Base-by-base conservation (phyloP, 2,888 invertebrate species). In the Drosophila histrio region DNA sequence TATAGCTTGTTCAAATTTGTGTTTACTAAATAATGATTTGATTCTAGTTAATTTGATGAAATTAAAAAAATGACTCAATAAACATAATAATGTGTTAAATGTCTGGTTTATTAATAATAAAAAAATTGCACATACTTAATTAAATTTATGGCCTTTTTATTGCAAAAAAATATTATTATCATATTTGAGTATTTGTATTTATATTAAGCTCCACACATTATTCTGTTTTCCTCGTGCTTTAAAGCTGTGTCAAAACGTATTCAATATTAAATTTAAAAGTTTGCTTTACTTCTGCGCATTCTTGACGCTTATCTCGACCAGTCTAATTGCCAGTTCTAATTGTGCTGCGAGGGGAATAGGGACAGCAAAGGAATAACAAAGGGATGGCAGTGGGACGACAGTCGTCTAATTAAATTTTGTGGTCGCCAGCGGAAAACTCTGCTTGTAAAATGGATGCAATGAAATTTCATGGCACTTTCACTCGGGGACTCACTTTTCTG, bases 401-500 rank as follows among this genome's bases (percentile, higher is more conserved):
- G 21, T n/a, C 8, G 22, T 56, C 67, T 73, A 73, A 71, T 79
- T 76, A 82, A 88, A 83, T 86, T 80, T 65, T 69, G 85, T 77
- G 77, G 68, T 60, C 66, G 58, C 43, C 57, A 70, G 57, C 43
- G 46, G 54, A 43, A 53, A 24, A 21, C 17, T 22, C 43, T 44
- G 54, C 26, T 17, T 75, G 46, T 49, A 64, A 77, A 72, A 57
- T 60, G 50, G 24, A 30, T 43, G 60, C 85, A 84, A 88, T 87
- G 69, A 80, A 72, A 84, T 81, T 77, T 83, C 73, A 80, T 86
- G 76, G 72, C 60, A 58, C 47, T 54, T 15, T 39, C 50, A 38
- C 26, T 24, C 7, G 58, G 19, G 26, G 36, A 47, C 60, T 57
- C 38, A 34, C n/a, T 32, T 28, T 49, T 24, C 26, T n/a, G 32